Evolutionary conservation across 2,113 vertebrate species (phyloP), one percentile per base, ranked within the genome.

Genomic region (Zapornia atra): DNA sequence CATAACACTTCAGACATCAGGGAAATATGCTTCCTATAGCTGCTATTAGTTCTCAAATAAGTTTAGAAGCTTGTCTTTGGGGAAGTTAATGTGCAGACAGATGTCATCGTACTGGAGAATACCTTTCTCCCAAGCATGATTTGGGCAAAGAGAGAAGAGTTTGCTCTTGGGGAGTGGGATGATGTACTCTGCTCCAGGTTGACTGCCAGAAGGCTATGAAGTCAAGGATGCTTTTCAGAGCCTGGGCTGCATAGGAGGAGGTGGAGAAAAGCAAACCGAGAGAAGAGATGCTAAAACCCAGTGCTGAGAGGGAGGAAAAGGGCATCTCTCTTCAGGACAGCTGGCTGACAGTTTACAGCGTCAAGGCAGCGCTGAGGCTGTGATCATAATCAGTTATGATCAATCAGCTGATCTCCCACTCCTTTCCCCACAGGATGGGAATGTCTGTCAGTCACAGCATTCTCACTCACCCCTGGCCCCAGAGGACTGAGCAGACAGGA

Each of bases 351-450:
- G 16, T 6, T 36, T 46, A n/a, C n/a, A 71, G 70, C 7, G 56
- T 48, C 66, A 80, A 19, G n/a, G 38, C 15, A 63, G 36, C 0
- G 0, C n/a, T 66, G 61, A 0, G 0, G 26, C 11, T 53, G 13
- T 10, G 36, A 7, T 46, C 46, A 46, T 46, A 46, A 20, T 46
- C 40, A 69, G 42, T 5, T 5, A 8, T 31, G 19, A 86, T 48
- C 22, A 26, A 4, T 31, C 21, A n/a, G 18, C 14, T 54, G 6
- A 78, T n/a, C 20, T 73, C 31, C n/a, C 11, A 15, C 12, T 50
- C 24, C 25, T 48, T 82, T 68, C 36, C 20, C 28, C 16, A 2
- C 15, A 53, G 26, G 26, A 25, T 59, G 31, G 20, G 11, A 12
- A 22, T 46, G 24, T 16, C 60, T 46, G 15, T 22, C 28, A 34